Evolutionary conservation across 2,888 invertebrate species (phyloP), one percentile per base, ranked within the genome.

Genomic region (Oscheius onirici): DNA sequence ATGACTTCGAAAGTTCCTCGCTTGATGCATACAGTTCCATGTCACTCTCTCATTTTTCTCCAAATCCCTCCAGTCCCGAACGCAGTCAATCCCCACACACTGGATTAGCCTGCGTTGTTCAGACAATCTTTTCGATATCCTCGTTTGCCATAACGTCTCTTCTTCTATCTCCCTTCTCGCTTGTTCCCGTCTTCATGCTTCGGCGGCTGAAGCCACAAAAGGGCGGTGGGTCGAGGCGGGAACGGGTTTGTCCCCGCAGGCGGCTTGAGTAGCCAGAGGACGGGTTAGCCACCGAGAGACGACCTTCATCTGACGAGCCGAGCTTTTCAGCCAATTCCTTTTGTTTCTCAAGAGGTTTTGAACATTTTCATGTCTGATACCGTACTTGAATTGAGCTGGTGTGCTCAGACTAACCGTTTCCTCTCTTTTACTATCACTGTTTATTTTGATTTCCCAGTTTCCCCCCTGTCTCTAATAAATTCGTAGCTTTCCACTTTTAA

Each of bases 241-340:
- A 63, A 63, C 63, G 63, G 49, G 63, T 63, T 49, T 63, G 41
- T 63, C 63, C 49, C 63, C 63, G 63, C 63, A 49, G 63, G 63
- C 63, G 46, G 63, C 63, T 63, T 63, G 63, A 63, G 63, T 63
- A 63, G 63, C 63, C 54, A 15, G 41, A 63, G 28, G 63, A 63
- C 63, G 63, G 63, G 63, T 63, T 63, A 28, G 49, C 63, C 49
- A 49, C 63, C 34, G 24, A 24, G 17, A 17, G 63, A 49, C 63
- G 49, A 63, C 63, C 63, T 63, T 63, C 63, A 34, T 34, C 34
- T 34, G 34, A 34, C 34, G 34, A 34, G 34, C 34, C 34, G 34
- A 34, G 34, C 34, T 34, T 8, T 34, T 34, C 34, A 34, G 8
- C 34, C 8, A 34, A 34, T 34, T 34, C 8, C 34, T 34, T 34